Percentiles rank a stretch among this genome's conserved stretches.
Conservation (phyloP, 2,888 invertebrate species). For the Dugesia japonica region DNA sequence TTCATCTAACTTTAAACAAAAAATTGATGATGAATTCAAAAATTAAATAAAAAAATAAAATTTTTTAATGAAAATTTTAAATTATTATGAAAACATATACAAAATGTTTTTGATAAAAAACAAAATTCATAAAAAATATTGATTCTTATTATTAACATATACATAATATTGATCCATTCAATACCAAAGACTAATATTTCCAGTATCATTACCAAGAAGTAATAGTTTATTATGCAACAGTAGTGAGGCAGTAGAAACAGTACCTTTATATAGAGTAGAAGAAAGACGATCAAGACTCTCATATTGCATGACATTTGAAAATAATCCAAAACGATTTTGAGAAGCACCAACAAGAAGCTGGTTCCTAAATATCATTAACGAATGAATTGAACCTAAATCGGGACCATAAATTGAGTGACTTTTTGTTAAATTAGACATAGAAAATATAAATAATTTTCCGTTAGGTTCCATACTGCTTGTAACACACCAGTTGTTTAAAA, state of each 20-base stretch:
- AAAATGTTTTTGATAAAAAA: not conserved
- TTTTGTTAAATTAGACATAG: not conserved
- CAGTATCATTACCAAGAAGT: not conserved
- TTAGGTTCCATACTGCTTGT: not conserved
- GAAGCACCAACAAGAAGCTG: not conserved
- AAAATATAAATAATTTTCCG: not conserved
- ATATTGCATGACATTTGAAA: not conserved
- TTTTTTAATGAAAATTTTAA: too few relatives aligned
- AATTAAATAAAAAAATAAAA: too few relatives aligned
- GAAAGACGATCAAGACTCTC: not conserved
- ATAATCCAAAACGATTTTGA: not conserved
- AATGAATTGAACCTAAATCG: not conserved
- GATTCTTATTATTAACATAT: not conserved
- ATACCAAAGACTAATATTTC: constrained; percentile 7
- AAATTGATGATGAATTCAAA: too few relatives aligned
- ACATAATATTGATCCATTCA: not conserved
- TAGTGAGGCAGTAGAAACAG: not conserved
- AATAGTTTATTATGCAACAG: not conserved
- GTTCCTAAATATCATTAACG: not conserved
- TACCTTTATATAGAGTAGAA: not conserved
- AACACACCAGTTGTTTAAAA: not conserved
- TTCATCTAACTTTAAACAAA: too few relatives aligned
- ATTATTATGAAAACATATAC: constrained; percentile 6
- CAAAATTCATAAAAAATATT: not conserved
- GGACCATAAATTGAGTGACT: not conserved